Evolutionary conservation across 2,797 vertebrate species (phyloP).

Genomic region (Chelmon rostratus): DNA sequence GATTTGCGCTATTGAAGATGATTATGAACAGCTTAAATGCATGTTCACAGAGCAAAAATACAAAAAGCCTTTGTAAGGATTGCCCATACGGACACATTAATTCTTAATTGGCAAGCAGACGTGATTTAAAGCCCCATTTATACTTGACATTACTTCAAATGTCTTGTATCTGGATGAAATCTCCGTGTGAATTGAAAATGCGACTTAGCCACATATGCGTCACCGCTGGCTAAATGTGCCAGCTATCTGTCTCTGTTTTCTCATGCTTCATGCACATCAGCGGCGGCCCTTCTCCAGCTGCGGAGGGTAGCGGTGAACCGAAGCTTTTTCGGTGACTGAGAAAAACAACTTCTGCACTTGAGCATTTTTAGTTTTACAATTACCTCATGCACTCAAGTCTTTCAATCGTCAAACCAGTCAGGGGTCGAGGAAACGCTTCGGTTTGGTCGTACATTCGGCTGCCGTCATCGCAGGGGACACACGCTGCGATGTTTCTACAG

Average conservation of each 20-base stretch:
- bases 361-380: background rate
- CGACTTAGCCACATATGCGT: background rate
- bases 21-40: slow-evolving; percentile 14
- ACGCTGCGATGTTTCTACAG: too few relatives aligned
- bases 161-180: slow-evolving; percentile 9
- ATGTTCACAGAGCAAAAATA: background rate
- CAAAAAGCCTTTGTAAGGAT: slow-evolving; percentile 8
- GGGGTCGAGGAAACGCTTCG: too few relatives aligned
- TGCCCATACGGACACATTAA: background rate
- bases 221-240: background rate
- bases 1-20: background rate
- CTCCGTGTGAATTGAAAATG: background rate
- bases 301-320: background rate
- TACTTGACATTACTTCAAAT: background rate
- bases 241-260: background rate
- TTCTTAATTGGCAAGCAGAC: background rate
- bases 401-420: background rate
- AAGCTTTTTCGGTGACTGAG: background rate
- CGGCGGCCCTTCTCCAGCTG: background rate
- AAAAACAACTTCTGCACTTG: background rate
- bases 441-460: background rate
- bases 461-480: background rate
- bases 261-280: background rate
- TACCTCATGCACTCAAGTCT: background rate
- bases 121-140: slow-evolving; percentile 16